Percentiles rank a stretch among this genome's conserved stretches.
Conservation (phyloP, 1,140 invertebrate species). For the Capitella teleta region DNA sequence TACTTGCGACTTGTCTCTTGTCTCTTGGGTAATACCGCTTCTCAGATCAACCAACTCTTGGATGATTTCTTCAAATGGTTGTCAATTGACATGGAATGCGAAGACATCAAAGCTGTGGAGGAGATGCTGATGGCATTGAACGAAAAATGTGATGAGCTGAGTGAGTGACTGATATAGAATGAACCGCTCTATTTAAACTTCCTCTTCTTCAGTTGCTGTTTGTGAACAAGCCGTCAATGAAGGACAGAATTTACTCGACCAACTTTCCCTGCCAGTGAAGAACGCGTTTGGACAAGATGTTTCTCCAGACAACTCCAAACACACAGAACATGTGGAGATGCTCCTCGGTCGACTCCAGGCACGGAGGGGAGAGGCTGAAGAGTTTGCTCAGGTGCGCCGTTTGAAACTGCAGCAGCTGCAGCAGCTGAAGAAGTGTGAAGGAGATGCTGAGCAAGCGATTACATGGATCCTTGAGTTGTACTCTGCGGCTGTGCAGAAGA, state of each 20-base stretch:
- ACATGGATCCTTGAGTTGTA: conserved; percentile 1
- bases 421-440: conserved; percentile 62
- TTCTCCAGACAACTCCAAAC: conserved; percentile 57
- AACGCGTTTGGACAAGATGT: conserved; percentile 64
- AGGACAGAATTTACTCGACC: conserved; percentile 65
- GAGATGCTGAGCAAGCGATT: conserved; percentile 55
- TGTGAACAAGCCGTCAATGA: conserved; percentile 44
- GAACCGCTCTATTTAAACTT: background rate
- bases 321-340: conserved; percentile 59
- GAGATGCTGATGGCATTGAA: too few species aligned
- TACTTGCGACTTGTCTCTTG: too few species aligned
- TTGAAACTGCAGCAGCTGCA: conserved; percentile 62
- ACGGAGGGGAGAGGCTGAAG: conserved; percentile 36
- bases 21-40: too few species aligned
- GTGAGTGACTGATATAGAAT: too few species aligned
- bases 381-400: conserved; percentile 53
- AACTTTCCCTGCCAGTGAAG: conserved; percentile 67
- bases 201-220: conserved; percentile 19
- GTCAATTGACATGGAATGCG: background rate
- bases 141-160: too few species aligned
- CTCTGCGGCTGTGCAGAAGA: background rate
- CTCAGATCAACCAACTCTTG: too few species aligned
- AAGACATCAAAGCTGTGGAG: too few species aligned
- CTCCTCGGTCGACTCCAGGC: conserved; percentile 48
- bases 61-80: too few species aligned